Base-by-base conservation (phyloP, 2,113 vertebrate genomes). In the Collichthys lucidus region DNA sequence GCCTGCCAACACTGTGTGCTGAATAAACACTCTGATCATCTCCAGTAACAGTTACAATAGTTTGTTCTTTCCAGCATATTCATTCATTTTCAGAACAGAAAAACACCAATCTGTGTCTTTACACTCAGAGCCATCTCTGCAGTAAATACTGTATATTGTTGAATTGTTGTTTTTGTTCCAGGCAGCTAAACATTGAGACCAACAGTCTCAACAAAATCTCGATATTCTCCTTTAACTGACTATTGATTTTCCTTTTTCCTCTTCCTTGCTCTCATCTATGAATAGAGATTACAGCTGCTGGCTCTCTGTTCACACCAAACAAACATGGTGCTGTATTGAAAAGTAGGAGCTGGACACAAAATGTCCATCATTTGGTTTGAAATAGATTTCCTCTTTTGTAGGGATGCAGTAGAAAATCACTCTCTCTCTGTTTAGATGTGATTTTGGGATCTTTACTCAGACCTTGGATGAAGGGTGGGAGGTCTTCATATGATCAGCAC, bases 141-240 rank as follows among this genome's bases (percentile, higher is more conserved):
- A 6, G 10, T 24, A 66, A 24, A 24, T 66, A 12, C 47, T 52
- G 11, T 68, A 4, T 31, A 15, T 24, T 10, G n/a, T 24, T 69
- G 11, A 52, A 15, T 12, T 55, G 66, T 53, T 42, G 47, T 35
- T 53, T 4, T 69, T 53, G 50, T 55, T 55, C 31, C 31, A 55
- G 50, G 17, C 50, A 55, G 66, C 29, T 69, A 50, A 53, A 69
- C 31, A 40, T 22, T 52, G 47, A 68, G 66, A 68, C 49, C 65
- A 52, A 52, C 17, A 68, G 47, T 35, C 26, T 52, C 49, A 35
- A 31, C 3, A 52, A 52, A n/a, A 31, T 9, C 26, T 50, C 29
- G 16, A 29, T 22, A 16, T 69, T 55, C 31, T 42, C 50, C 50
- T 69, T 55, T 22, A 55, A 40, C 20, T 2, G 50, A 55, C 50